Conservation (phyloP, 2,888 invertebrate species). For the Ormyrus pomaceus region DNA sequence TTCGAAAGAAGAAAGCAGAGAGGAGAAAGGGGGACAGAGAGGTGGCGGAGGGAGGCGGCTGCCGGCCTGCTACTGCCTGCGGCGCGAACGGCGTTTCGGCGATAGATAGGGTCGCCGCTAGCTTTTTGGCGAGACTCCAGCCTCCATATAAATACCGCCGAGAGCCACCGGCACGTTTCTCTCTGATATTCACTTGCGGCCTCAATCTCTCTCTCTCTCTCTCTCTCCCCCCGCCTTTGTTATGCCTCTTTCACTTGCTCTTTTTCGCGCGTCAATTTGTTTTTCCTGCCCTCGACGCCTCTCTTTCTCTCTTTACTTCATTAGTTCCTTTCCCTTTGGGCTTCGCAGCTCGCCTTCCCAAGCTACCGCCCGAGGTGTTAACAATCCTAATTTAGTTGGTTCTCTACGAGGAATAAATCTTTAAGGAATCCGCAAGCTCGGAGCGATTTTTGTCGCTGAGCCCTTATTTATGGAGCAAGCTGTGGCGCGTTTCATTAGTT, state of each 20-base stretch:
- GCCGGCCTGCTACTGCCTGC: slow-evolving; percentile 24
- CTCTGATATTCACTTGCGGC: slow-evolving; percentile 46
- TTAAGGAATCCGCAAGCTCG: background rate
- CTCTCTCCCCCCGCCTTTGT: slow-evolving; percentile 14
- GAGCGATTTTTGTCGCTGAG: background rate
- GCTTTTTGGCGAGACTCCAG: slow-evolving; percentile 74
- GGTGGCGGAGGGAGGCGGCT: slow-evolving; percentile 27
- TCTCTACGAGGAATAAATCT: background rate
- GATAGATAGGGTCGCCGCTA: slow-evolving; percentile 71
- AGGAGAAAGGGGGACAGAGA: slow-evolving; percentile 3
- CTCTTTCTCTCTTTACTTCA: slow-evolving; percentile 35
- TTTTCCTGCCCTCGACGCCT: slow-evolving; percentile 36
- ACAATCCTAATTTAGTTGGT: slow-evolving; percentile 34
- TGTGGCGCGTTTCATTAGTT: slow-evolving; percentile 16
- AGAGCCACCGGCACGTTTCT: slow-evolving; percentile 60
- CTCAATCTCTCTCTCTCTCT: slow-evolving; percentile 31
- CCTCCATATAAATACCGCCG: slow-evolving; percentile 72
- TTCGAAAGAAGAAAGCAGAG: slow-evolving; percentile 23
- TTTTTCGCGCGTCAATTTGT: slow-evolving; percentile 52
- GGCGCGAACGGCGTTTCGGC: slow-evolving; percentile 58
- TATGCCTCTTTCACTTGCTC: slow-evolving; percentile 40
- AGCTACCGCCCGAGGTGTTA: slow-evolving; percentile 28
- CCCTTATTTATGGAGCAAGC: slow-evolving; percentile 19
- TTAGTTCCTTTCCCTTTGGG: slow-evolving; percentile 10
- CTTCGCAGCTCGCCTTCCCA: background rate